phyloP scores from a whole-genome alignment of 1,140 invertebrate genomes.

The Linepithema humile region DNA sequence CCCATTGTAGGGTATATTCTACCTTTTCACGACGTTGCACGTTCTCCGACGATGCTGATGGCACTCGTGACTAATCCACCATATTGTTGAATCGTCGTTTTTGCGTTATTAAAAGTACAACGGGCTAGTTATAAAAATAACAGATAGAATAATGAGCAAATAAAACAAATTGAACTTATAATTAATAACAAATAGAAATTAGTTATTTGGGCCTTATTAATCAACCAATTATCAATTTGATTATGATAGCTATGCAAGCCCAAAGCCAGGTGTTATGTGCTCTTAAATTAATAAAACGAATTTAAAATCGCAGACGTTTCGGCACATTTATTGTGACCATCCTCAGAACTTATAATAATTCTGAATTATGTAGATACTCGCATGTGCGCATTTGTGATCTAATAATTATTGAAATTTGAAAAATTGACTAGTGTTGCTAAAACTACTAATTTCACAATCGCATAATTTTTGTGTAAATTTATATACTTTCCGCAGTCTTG shows the following conservation, averaged over 20 bases:
- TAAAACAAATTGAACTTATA: too few species aligned
- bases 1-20: slow-evolving; percentile 28
- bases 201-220: too few species aligned
- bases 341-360: too few species aligned
- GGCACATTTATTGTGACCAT: too few species aligned
- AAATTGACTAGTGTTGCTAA: not conserved
- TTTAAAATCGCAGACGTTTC: too few species aligned
- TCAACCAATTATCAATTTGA: too few species aligned
- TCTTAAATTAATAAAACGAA: too few species aligned
- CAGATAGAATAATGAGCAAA: not conserved
- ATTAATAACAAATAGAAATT: too few species aligned
- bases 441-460: not conserved
- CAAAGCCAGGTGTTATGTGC: too few species aligned
- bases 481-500: not conserved
- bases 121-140: not conserved
- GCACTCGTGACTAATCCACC: slow-evolving; percentile 4
- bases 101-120: not conserved
- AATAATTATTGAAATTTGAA: not conserved
- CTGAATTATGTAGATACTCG: too few species aligned
- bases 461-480: not conserved
- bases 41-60: slow-evolving; percentile 18
- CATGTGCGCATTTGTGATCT: too few species aligned
- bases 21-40: slow-evolving; percentile 19
- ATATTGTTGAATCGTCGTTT: not conserved
- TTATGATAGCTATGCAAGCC: too few species aligned